Percentiles rank a stretch among this genome's conserved stretches.
These are phyloP conservation scores for Leuciscus waleckii DNA, from an alignment of 2,797 vertebrate species.

Conservation along the genomic window DNA sequence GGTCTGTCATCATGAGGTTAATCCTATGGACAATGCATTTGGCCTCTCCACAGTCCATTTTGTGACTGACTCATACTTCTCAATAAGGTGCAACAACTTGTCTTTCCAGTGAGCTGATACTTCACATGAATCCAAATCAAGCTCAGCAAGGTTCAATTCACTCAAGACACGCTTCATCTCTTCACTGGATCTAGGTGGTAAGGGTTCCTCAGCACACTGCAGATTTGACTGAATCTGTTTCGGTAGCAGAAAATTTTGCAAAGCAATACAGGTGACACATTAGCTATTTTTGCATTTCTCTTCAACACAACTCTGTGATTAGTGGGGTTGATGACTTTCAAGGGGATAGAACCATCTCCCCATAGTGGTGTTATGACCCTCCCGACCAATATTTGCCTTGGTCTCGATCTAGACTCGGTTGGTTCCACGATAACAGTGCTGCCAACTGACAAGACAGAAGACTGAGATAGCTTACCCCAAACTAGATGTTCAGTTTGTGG, in stretches of 20 bases:
- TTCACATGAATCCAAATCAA: constrained; percentile 17
- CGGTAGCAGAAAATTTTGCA: background rate
- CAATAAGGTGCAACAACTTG: constrained; percentile 7
- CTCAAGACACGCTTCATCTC: background rate
- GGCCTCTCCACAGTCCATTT: background rate
- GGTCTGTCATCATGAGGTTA: constrained; percentile 20
- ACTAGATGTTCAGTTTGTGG: constrained; percentile 43
- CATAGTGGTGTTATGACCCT: constrained; percentile 26
- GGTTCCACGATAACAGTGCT: constrained; percentile 51
- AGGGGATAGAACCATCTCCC: constrained; percentile 53
- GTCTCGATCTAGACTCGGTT: constrained; percentile 23
- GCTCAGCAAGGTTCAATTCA: background rate
- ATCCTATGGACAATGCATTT: constrained; percentile 14
- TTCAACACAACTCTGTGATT: constrained; percentile 24
- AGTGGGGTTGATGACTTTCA: constrained; percentile 40
- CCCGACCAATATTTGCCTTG: background rate
- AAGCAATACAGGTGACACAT: constrained; percentile 44
- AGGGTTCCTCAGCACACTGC: constrained; percentile 8
- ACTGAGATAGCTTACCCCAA: constrained; percentile 36
- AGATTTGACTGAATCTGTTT: background rate
- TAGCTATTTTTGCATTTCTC: constrained; percentile 47
- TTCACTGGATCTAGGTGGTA: background rate
- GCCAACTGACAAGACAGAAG: constrained; percentile 39
- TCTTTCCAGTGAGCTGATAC: constrained; percentile 31
- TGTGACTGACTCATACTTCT: constrained; percentile 21